Evolutionary conservation across 2,888 invertebrate species (phyloP), one percentile per base, ranked within the genome.

Genomic region (Meiosimyza platycephala): DNA sequence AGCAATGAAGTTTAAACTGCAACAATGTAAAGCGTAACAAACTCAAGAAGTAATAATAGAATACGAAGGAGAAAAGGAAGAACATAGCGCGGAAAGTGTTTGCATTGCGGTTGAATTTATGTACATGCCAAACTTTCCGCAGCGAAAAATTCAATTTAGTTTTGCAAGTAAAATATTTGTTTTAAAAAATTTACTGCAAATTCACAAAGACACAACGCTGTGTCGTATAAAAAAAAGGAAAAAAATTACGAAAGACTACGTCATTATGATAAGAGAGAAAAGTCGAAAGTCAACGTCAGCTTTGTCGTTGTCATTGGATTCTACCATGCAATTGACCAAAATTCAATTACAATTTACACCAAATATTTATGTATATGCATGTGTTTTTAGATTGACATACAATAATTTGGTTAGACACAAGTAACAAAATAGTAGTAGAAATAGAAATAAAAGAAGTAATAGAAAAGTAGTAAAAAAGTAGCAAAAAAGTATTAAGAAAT

Each of bases 101-200:
- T 76, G 71, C 72, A 74, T 73, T 75, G 75, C 76, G 76, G 75
- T 75, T 55, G 71, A 75, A 74, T 74, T 74, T 72, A 75, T 68
- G 72, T 71, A 65, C 72, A 62, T 71, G 60, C 60, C 11, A 66
- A 67, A 67, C 40, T 55, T 57, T 40, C 18, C 22, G 67, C 55
- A 16, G 55, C 55, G 57, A 64, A 75, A 78, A 79, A 78, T 77
- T 74, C 75, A 78, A 79, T 78, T 79, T 78, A 72, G 74, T 73
- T 40, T 40, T 70, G 60, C 72, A 76, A 79, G 77, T 76, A 78
- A 78, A 79, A 79, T 79, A 79, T 79, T 79, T 78, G 77, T 77
- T 76, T 72, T 51, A 72, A 73, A 72, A 77, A 78, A 79, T 78
- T 78, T 79, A 78, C 77, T 77, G 75, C 77, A 78, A 77, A 78